phyloP scores from a whole-genome alignment of 2,797 vertebrate genomes.

The Fringilla coelebs region DNA sequence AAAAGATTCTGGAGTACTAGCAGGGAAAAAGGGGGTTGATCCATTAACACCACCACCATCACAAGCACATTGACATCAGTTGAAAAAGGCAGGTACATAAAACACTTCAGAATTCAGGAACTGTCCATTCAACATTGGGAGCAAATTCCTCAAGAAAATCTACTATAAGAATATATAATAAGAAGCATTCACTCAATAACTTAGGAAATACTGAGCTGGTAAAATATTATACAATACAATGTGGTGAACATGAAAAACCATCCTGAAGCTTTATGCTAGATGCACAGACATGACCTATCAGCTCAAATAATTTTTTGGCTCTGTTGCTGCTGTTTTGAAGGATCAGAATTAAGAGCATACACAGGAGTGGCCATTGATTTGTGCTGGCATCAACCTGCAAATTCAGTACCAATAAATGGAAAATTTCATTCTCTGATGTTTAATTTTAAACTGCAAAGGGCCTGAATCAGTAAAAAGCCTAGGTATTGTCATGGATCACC shows the following conservation, averaged over 20 bases:
- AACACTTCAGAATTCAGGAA: not conserved
- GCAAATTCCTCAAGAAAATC: not conserved
- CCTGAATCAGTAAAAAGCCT: not conserved
- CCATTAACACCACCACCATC: not conserved
- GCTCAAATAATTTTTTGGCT: not conserved
- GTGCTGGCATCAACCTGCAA: not conserved
- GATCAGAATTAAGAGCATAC: not conserved
- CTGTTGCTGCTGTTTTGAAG: not conserved
- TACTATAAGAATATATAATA: not conserved
- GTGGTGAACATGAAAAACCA: not conserved
- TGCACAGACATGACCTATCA: not conserved
- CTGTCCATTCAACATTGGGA: not conserved
- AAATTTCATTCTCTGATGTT: not conserved
- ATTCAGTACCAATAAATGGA: not conserved
- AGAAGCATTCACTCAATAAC: not conserved
- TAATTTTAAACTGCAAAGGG: not conserved
- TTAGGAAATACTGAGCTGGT: not conserved
- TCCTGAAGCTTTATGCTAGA: not conserved
- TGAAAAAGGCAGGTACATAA: not conserved
- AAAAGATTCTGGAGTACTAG: not conserved
- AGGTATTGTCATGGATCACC: not conserved
- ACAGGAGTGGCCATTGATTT: not conserved
- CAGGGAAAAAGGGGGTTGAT: fast-evolving
- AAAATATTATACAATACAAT: not conserved
- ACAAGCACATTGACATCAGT: not conserved